A percentile compares a stretch with the other conserved stretches of the same genome.
Conservation (phyloP, 2,797 vertebrate species). For the Adelosebastes latens region DNA sequence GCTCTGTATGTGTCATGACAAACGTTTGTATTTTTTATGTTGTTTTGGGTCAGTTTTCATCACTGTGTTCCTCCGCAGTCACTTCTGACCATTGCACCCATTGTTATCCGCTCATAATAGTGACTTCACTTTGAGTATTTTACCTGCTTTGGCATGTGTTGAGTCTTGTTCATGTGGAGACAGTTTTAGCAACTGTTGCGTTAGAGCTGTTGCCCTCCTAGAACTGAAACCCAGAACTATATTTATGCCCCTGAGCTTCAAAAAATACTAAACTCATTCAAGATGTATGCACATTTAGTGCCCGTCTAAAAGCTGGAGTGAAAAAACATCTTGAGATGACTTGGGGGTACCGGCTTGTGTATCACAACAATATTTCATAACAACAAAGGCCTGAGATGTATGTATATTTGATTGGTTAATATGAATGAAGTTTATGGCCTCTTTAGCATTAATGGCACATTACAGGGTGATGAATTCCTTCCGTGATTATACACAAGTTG, state of each 20-base stretch:
- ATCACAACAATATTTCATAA: constrained; percentile 8
- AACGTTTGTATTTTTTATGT: constrained; percentile 27
- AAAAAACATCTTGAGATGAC: constrained; percentile 12
- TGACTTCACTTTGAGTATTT: constrained; percentile 26
- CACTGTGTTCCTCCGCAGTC: constrained; percentile 24
- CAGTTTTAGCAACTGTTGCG: constrained; percentile 2
- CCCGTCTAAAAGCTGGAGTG: constrained; percentile 15
- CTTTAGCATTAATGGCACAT: constrained; percentile 41
- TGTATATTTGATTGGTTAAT: constrained; percentile 11
- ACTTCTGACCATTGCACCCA: constrained; percentile 17
- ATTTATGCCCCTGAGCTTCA: constrained; percentile 28
- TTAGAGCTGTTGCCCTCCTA: constrained; percentile 7
- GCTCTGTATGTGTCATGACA: constrained; percentile 40
- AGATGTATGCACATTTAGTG: constrained; percentile 57
- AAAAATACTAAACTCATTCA: constrained; percentile 22
- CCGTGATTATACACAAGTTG: constrained; percentile 25
- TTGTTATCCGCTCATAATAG: constrained; percentile 26
- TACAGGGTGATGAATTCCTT: constrained; percentile 22
- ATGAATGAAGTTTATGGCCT: constrained; percentile 9
- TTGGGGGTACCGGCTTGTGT: constrained; percentile 3
- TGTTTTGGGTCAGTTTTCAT: constrained; percentile 32
- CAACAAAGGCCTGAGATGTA: constrained; percentile 13
- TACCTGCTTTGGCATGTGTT: constrained; percentile 50
- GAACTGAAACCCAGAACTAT: constrained; percentile 20
- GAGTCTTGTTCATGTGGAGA: constrained; percentile 33